phyloP scores from a whole-genome alignment of 2,113 vertebrate species.

The Cyanistes caeruleus region DNA sequence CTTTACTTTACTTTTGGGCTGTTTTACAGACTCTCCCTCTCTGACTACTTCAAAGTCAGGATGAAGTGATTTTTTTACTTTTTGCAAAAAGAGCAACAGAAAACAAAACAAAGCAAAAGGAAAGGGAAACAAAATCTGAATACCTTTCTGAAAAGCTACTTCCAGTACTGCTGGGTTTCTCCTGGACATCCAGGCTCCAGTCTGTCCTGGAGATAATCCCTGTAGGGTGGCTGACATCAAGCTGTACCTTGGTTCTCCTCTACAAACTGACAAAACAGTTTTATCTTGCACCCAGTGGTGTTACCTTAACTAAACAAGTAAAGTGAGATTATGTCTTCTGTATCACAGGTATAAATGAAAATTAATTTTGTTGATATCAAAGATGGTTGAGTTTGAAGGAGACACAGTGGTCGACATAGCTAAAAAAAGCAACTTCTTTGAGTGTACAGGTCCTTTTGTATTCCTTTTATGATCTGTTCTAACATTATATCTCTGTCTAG shows the following conservation, averaged over 20 bases:
- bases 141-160: not conserved
- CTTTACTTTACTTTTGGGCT: not conserved
- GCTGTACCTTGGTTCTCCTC: not conserved
- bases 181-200: not conserved
- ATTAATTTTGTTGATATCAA: not conserved
- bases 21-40: not conserved
- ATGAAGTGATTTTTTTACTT: not conserved
- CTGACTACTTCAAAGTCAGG: not conserved
- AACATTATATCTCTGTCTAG: not conserved
- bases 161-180: not conserved
- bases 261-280: not conserved
- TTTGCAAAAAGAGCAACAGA: not conserved
- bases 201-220: not conserved
- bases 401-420: not conserved
- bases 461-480: not conserved
- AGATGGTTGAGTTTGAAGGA: not conserved
- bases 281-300: not conserved
- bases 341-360: not conserved
- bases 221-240: fast-evolving
- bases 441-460: not conserved
- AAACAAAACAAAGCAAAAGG: not conserved
- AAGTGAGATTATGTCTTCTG: not conserved
- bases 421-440: not conserved
- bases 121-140: not conserved
- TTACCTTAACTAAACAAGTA: not conserved